Base-by-base conservation (phyloP, 92 coral and sea anemone genomes). In the Parazoanthus darwini region DNA sequence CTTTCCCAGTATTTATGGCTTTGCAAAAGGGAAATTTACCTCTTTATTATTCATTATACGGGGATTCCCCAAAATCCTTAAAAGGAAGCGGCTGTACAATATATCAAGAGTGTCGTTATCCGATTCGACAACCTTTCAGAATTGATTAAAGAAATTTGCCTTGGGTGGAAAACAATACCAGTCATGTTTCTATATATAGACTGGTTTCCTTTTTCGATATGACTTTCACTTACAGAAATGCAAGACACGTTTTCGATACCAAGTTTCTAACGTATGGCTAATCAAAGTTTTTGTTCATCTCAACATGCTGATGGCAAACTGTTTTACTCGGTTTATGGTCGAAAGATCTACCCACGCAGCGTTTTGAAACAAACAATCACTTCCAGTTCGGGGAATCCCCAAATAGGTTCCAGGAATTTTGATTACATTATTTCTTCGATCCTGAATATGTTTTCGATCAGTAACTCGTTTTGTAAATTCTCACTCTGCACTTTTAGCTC, bases 11-110 rank as follows among this genome's bases (percentile, higher is more conserved):
- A 71, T 84, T 82, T 82, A 14, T 68, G 8, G 33, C 25, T 8
- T 67, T 6, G 39, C 6, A 15, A 25, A 71, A 46, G 87, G 87
- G 87, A 84, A 84, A 13, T 84, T 84, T 68, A 63, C 87, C 87
- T 71, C 43, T 2, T 13, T 0, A 46, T 36, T 11, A 79, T 26
- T 23, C 15, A 8, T 25, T 14, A 2, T 5, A 18, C 25, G 87
- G 87, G 87, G 87, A 84, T 51, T 84, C 87, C 87, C 87, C 79
- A 14, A 6, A 16, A 42, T 67, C 87, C 87, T 10, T 83, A 83
- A 42, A 83, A 44, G 87, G 87, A 83, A 68, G 6, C 26, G 25
- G 20, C 23, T 68, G 18, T n/a, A 35, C 2, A 22, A 9, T 72
- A 39, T 79, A 29, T 46, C 16, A 33, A 58, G 35, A 50, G 10